A percentile compares a stretch with the other conserved stretches of the same genome.
Evolutionary conservation across 2,888 invertebrate species (phyloP).

Genomic region (Oscheius sp.): DNA sequence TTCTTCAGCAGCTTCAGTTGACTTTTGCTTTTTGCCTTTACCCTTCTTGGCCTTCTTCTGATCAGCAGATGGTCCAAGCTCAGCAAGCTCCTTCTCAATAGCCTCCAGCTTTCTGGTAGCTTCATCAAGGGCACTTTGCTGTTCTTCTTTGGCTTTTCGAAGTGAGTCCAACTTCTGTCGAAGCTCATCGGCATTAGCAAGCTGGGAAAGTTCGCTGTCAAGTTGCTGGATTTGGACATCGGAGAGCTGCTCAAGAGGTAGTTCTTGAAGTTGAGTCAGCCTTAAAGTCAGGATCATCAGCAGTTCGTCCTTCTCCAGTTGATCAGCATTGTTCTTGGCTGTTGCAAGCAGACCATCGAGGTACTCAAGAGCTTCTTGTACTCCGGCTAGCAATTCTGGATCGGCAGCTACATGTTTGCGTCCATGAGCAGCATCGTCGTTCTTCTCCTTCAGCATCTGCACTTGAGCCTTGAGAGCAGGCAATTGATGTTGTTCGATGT

Average conservation of each 20-base stretch:
- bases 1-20: constrained; percentile 4
- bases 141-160: constrained; percentile 41
- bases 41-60: constrained; percentile 40
- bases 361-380: constrained; percentile 40
- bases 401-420: constrained; percentile 46
- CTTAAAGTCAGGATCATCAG: constrained; percentile 41
- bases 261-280: constrained; percentile 45
- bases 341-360: constrained; percentile 44
- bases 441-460: constrained; percentile 44
- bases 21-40: constrained; percentile 28
- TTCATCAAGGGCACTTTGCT: neutral
- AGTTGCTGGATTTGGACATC: constrained; percentile 21
- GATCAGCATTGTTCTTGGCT: constrained; percentile 44
- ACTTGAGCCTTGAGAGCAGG: constrained; percentile 52
- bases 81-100: constrained; percentile 41
- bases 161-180: constrained; percentile 39
- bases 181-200: constrained; percentile 43
- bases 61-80: constrained; percentile 38
- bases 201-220: constrained; percentile 41
- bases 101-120: constrained; percentile 7
- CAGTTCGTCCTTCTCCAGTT: constrained; percentile 46
- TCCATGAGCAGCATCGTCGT: constrained; percentile 42
- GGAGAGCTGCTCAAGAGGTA: constrained; percentile 38
- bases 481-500: constrained; percentile 32
- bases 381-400: constrained; percentile 43